Evolutionary conservation across 2,888 invertebrate genomes (phyloP), one percentile per base, ranked within the genome.

Genomic region (Ctenicera cuprea): DNA sequence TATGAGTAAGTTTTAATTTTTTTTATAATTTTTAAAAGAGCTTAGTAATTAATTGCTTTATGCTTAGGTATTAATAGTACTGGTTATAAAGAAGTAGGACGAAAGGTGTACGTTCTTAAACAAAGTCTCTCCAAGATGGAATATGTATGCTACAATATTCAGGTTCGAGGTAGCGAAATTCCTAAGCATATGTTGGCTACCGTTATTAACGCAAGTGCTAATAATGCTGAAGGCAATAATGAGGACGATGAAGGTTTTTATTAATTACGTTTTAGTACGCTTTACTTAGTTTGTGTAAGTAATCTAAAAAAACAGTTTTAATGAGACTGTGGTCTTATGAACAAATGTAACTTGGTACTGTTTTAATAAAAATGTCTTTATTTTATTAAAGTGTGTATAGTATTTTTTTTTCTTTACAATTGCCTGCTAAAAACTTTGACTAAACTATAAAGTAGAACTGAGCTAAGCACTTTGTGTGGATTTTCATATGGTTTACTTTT

Each of bases 101-200:
- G 93, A 33, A 97, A 97, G 87, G 87, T 93, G 59, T 88, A 88
- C 43, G 92, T 92, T 0, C 89, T 96, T 61, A 91, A 91, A 45
- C 93, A 93, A 79, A 96, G 95, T 84, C 89, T 96, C 48, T 81
- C 89, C 0, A 97, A 97, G 87, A 94, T 95, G 82, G 97, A 97
- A 85, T 90, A 91, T 76, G 94, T 95, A 0, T 94, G 95, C 83
- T 96, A 95, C 82, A 93, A 94, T 9, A 89, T 95, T 18, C 91
- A 91, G 78, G 93, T 96, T 0, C 90, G 95, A 26, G 95, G 95
- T 0, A 93, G 93, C 0, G 96, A 96, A 86, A 91, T 95, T 33
- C 94, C 94, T 0, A 91, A 92, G 73, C 90, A 91, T 84, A 92
- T 92, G 91, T 86, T 92, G 50, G 88, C 89, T 0, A 89, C 89